Conservation (phyloP, 1,140 invertebrate genomes). For the Drosophila orena region DNA sequence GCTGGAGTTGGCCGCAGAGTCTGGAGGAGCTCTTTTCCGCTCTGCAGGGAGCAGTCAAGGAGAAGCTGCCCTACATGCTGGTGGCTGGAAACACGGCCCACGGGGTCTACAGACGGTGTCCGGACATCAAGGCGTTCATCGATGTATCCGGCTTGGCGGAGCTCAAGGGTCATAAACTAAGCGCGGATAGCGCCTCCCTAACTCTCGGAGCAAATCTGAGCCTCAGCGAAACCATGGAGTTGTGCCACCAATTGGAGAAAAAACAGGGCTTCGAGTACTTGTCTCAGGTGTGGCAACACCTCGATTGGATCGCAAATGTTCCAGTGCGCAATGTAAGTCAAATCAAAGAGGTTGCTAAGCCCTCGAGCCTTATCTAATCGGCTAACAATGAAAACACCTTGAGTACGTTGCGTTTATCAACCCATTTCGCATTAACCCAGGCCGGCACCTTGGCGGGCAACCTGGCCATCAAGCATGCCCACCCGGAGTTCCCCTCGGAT, state of each 20-base stretch:
- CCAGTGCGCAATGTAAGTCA: slow-evolving; percentile 89
- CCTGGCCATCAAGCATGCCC: slow-evolving; percentile 90
- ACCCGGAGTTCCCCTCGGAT: slow-evolving; percentile 91
- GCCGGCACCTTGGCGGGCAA: slow-evolving; percentile 92
- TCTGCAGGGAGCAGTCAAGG: slow-evolving; percentile 85
- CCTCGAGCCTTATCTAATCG: slow-evolving; percentile 37
- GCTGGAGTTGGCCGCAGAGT: slow-evolving; percentile 78
- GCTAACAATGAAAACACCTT: slow-evolving; percentile 7
- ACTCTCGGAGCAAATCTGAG: slow-evolving; percentile 88
- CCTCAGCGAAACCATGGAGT: slow-evolving; percentile 88
- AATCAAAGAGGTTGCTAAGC: slow-evolving; percentile 1
- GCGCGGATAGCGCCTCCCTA: slow-evolving; percentile 70
- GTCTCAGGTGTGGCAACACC: slow-evolving; percentile 85
- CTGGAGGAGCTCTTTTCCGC: slow-evolving; percentile 87
- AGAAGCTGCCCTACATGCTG: slow-evolving; percentile 85
- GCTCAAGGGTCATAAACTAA: slow-evolving; percentile 85
- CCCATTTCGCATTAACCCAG: slow-evolving; percentile 51
- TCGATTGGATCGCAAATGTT: slow-evolving; percentile 90
- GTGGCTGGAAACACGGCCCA: slow-evolving; percentile 86
- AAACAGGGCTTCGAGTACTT: slow-evolving; percentile 86
- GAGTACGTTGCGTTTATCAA: slow-evolving; percentile 14
- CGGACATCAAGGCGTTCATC: slow-evolving; percentile 87
- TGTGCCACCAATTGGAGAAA: slow-evolving; percentile 86
- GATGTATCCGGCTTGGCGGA: slow-evolving; percentile 90
- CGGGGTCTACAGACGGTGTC: slow-evolving; percentile 87